phyloP scores from a whole-genome alignment of 2,888 invertebrate species.

The Chrysolina americana region DNA sequence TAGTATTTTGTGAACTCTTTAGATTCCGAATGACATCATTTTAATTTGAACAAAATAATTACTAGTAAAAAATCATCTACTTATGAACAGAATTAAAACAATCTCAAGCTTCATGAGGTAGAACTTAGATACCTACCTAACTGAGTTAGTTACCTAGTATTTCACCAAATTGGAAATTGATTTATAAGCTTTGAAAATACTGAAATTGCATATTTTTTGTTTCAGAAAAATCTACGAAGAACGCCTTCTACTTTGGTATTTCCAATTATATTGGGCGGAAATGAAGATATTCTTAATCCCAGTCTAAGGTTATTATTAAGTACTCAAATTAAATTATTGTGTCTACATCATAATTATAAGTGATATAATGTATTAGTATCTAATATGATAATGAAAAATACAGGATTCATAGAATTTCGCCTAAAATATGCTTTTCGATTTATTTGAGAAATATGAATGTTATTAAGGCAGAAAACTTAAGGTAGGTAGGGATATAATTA shows the following conservation, averaged over 20 bases:
- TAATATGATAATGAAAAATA: background rate
- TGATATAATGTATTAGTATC: background rate
- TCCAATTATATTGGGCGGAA: conserved; percentile 40
- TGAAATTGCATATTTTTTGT: conserved; percentile 6
- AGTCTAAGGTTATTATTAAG: background rate
- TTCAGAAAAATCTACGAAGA: conserved; percentile 37
- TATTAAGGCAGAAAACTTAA: background rate
- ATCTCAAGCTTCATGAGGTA: no score
- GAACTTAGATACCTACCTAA: no score
- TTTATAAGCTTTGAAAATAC: no score
- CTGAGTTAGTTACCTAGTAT: no score
- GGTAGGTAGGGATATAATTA: background rate
- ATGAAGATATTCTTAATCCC: conserved; percentile 29
- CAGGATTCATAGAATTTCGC: background rate
- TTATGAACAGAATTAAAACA: no score
- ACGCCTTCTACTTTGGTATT: conserved; percentile 37
- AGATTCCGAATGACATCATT: no score
- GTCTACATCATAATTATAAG: background rate
- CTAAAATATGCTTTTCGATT: no score
- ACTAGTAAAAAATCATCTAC: no score
- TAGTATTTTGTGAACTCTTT: no score
- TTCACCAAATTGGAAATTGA: no score
- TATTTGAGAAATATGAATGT: background rate
- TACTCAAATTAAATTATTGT: conserved; percentile 10
- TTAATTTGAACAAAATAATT: no score